These are phyloP conservation scores for Ormyrus labotus DNA, from an alignment of 2,888 invertebrate genomes.

Conservation along the genomic window DNA sequence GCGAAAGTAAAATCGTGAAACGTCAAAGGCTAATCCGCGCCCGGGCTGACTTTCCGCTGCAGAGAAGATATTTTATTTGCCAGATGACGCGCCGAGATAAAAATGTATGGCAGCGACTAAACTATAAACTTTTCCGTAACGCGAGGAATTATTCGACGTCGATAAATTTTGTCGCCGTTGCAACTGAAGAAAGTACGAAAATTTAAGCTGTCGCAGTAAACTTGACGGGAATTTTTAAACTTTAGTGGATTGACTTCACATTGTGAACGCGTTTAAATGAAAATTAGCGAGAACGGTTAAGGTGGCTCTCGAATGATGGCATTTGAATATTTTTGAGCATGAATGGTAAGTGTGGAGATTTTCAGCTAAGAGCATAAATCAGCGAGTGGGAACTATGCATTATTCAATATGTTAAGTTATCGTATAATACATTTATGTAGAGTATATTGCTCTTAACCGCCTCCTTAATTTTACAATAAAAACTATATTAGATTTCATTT, in stretches of 20 bases:
- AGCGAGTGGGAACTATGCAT: conserved; percentile 22
- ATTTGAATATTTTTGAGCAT: too few relatives aligned
- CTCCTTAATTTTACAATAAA: not conserved
- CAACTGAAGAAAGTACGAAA: too few relatives aligned
- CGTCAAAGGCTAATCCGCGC: conserved; percentile 31
- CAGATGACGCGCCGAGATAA: too few relatives aligned
- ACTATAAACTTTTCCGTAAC: too few relatives aligned
- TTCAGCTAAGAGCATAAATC: not conserved
- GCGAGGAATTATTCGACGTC: too few relatives aligned
- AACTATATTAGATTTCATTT: not conserved
- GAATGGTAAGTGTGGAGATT: conserved; percentile 7
- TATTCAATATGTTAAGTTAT: conserved; percentile 29
- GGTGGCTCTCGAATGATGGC: too few relatives aligned
- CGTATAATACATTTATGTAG: conserved; percentile 14
- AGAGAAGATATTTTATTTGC: not conserved
- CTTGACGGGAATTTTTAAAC: not conserved
- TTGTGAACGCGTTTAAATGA: too few relatives aligned
- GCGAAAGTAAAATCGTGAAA: not conserved
- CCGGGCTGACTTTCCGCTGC: conserved; percentile 2
- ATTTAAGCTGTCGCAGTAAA: too few relatives aligned
- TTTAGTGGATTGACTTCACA: too few relatives aligned
- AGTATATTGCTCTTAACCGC: not conserved
- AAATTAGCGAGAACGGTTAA: too few relatives aligned
- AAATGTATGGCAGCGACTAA: too few relatives aligned
- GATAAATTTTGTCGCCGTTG: too few relatives aligned